A percentile compares a stretch with the other conserved stretches of the same genome.
These are phyloP conservation scores for Lithophane leautieri DNA, from an alignment of 2,888 invertebrate species.

Conservation along the genomic window DNA sequence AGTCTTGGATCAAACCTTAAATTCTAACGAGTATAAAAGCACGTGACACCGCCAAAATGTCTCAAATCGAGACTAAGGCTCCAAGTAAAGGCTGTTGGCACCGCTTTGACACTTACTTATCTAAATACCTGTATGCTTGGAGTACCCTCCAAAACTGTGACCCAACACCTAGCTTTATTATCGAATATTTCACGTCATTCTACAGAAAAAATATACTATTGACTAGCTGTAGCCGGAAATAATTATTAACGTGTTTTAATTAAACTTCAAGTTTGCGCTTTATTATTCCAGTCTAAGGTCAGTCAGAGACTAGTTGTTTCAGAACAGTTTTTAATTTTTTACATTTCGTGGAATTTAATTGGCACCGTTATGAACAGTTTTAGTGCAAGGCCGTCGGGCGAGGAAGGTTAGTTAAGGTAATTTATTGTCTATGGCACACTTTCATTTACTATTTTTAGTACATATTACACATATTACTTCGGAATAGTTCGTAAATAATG, in stretches of 20 bases:
- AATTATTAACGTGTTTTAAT: conserved; percentile 25
- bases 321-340: conserved; percentile 43
- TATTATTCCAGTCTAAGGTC: conserved; percentile 32
- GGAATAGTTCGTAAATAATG: background rate
- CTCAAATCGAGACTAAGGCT: conserved; percentile 4
- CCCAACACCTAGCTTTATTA: background rate
- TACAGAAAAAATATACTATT: conserved; percentile 15
- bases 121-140: background rate
- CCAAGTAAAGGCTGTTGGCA: conserved; percentile 13
- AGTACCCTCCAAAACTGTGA: background rate
- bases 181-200: background rate
- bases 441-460: conserved; percentile 24
- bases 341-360: conserved; percentile 47
- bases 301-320: conserved; percentile 28
- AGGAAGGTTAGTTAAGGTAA: conserved; percentile 42
- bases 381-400: conserved; percentile 40
- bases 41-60: conserved; percentile 13
- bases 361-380: conserved; percentile 43
- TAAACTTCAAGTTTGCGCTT: conserved; percentile 29
- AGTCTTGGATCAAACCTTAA: conserved; percentile 8
- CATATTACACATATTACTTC: conserved; percentile 15
- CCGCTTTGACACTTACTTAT: background rate
- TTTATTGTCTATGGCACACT: conserved; percentile 38
- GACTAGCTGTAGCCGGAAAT: background rate
- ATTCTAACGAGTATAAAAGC: background rate